Base-by-base conservation (phyloP, 2,888 invertebrate genomes). In the Hofmannophila pseudospretella region DNA sequence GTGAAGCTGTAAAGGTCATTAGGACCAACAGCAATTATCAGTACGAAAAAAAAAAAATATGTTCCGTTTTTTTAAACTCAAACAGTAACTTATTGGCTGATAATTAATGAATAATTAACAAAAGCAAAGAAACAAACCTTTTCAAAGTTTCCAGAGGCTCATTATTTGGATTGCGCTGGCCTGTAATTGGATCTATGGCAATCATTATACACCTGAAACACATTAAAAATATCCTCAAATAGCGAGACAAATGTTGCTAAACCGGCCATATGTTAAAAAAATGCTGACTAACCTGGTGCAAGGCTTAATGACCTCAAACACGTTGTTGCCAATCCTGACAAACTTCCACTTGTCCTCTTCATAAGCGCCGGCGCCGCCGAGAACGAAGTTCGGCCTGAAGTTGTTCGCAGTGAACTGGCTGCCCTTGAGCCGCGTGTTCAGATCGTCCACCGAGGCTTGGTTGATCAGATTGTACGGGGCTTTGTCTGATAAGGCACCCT, bases 341-440 rank as follows among this genome's bases (percentile, higher is more conserved):
- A 90, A 94, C 36, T 90, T 88, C 93, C 93, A 94, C 4, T 78
- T 67, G 53, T 94, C 94, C 67, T 94, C 93, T 1, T 88, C 91
- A 52, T 88, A 91, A 1, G 88, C 81, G 1, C 7, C 11, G 11
- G 4, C 27, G 0, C 89, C 90, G 38, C 88, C 80, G 2, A 94
- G 70, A 3, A 93, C 79, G 51, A 94, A 92, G 67, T 93, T 94
- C 0, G 91, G 90, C 30, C 94, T 85, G 66, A 94, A 94, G 44
- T 90, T 86, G 7, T 81, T 70, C 8, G 55, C 49, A 0, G 69
- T 51, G 0, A 93, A 88, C 3, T 85, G 72, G 7, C 44, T 35
- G 22, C 81, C 75, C 0, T 82, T 63, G 20, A 93, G 51, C 0
- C 90, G 89, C 1, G 67, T 76, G 58, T 93, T 93, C 22, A 94